Base-by-base conservation (phyloP, 2,888 invertebrate genomes). In the Cyclophora albipunctata region DNA sequence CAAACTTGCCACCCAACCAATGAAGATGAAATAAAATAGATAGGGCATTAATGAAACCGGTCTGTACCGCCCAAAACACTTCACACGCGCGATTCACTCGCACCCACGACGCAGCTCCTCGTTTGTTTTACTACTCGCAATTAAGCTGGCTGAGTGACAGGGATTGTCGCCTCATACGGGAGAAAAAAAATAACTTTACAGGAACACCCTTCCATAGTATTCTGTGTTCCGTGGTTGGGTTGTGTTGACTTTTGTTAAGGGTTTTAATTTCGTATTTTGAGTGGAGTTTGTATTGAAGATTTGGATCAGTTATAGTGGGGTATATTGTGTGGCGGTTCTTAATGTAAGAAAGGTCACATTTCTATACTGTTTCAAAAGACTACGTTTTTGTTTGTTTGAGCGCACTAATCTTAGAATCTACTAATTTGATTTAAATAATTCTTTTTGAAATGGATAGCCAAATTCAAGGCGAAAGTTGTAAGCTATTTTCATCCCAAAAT, bases 51-150 rank as follows among this genome's bases (percentile, higher is more conserved):
- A 37, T 37, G 4, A 37, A 48, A 20, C 57, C 71, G 76, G 80
- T 78, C 54, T 76, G 61, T 46, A 3, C 4, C 45, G 7, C 42
- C 50, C 51, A 40, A 49, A 49, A 51, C 69, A 66, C 71, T 73
- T 67, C 58, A 66, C 69, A 63, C 69, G 66, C 67, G 67, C 67
- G 65, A 66, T 63, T 62, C 37, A 37, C 37, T 37, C 37, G 37
- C 37, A 37, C 66, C 62, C 61, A 63, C 63, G 58, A 62, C 63
- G 66, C 66, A 62, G 65, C 72, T 70, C 76, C 81, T 77, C 81
- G 81, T 82, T 84, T 85, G 84, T 84, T 82, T 82, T 80, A 81
- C 78, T 75, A 74, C 79, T 84, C 75, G 85, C 86, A 87, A 86
- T 87, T 87, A 87, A 84, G 75, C 75, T 76, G 81, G 76, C 81